These are phyloP conservation scores for Catostylus mosaicus DNA, from an alignment of 30 jellyfish, hydroid and myxozoan genomes.

Conservation along the genomic window DNA sequence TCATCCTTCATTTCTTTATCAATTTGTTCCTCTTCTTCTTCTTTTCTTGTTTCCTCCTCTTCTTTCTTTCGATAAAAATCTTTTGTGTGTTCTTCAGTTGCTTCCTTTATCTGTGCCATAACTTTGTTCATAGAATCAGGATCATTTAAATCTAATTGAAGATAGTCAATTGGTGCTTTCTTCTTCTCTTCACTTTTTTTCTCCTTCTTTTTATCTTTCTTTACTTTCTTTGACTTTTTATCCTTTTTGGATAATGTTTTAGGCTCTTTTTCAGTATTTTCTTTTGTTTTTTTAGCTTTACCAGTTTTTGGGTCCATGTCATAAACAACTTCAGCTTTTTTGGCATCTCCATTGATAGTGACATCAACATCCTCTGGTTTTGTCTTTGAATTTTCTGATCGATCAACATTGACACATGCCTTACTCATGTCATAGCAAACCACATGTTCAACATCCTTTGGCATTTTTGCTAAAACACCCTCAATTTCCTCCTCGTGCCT, in stretches of 20 bases:
- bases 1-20: conserved; percentile 30
- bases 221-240: conserved; percentile 29
- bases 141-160: conserved; percentile 76
- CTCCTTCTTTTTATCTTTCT: conserved; percentile 21
- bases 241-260: conserved; percentile 78
- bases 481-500: conserved; percentile 93
- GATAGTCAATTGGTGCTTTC: conserved; percentile 44
- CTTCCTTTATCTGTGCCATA: conserved; percentile 77
- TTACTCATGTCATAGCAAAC: conserved; percentile 66
- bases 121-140: conserved; percentile 80
- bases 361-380: conserved; percentile 78
- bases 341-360: conserved; percentile 60
- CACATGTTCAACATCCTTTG: conserved; percentile 43
- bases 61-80: conserved; percentile 50
- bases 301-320: conserved; percentile 74
- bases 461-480: conserved; percentile 49
- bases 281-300: conserved; percentile 4
- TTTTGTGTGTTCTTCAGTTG: conserved; percentile 60
- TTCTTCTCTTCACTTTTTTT: conserved; percentile 15
- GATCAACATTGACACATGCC: conserved; percentile 81
- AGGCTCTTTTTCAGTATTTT: conserved; percentile 21
- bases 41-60: conserved; percentile 27
- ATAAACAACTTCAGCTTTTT: conserved; percentile 20
- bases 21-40: conserved; percentile 31
- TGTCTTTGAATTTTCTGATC: conserved; percentile 58